A percentile compares a stretch with the other conserved stretches of the same genome.
Evolutionary conservation across 2,888 invertebrate species (phyloP).

Genomic region (Tiliacea aurago): DNA sequence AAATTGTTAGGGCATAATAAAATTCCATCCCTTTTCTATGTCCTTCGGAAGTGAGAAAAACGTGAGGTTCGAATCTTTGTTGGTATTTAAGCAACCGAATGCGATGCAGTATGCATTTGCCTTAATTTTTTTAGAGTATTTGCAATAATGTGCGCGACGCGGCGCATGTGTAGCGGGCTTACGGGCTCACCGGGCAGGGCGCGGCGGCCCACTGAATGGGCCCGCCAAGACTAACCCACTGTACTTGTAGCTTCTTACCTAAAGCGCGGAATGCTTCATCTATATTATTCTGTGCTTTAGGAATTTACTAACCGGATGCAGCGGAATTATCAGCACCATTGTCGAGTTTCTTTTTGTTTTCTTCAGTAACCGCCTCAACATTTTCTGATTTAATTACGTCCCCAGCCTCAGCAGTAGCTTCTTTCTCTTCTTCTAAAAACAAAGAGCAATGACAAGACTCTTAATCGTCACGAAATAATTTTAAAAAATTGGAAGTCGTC

Average conservation of each 20-base stretch:
- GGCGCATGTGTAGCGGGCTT: background rate
- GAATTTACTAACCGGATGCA: constrained; percentile 73
- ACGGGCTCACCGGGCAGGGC: too few species aligned
- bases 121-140: background rate
- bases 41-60: too few species aligned
- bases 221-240: background rate
- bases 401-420: constrained; percentile 70
- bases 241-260: background rate
- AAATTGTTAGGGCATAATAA: background rate
- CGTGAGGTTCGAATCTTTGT: too few species aligned
- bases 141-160: background rate
- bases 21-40: background rate
- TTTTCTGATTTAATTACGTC: constrained; percentile 82
- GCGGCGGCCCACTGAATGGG: background rate
- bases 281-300: background rate
- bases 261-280: background rate
- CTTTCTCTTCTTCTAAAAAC: constrained; percentile 83
- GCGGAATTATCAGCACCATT: constrained; percentile 81
- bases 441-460: constrained; percentile 4
- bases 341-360: constrained; percentile 83
- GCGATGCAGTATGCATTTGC: background rate
- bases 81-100: background rate
- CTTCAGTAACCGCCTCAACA: constrained; percentile 81
- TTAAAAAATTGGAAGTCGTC: background rate
- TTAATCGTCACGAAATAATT: background rate